Evolutionary conservation across 2,888 invertebrate genomes (phyloP), one percentile per base, ranked within the genome.

Genomic region (Slavum lentiscoides): DNA sequence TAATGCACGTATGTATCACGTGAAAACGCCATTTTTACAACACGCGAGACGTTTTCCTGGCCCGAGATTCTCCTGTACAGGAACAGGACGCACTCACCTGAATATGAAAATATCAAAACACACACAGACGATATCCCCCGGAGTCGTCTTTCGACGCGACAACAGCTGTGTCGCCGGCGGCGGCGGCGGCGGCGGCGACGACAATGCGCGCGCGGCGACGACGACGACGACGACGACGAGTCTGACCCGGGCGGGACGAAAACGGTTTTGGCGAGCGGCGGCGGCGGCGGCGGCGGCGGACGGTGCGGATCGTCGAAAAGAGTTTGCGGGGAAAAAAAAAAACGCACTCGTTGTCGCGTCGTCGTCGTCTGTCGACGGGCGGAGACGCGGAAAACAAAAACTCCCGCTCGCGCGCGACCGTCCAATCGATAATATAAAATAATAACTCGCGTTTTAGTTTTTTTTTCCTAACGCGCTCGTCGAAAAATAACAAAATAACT

Each of bases 361-460:
- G 17, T 30, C 30, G 19, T n/a, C 43, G n/a, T 3, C n/a, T 19
- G 55, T 19, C 6, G 49, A 53, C 15, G 58, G 61, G 39, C 17
- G 53, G 13, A 67, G 75, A 58, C 43, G 64, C n/a, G 53, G 76
- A 80, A 80, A 80, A 80, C 80, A 66, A 72, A 80, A 72, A 68
- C 75, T 68, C 39, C 17, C 67, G 67, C 30, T 30, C 30, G 30
- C 30, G 30, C 30, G 30, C 30, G 30, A 30, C 30, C 43, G 75
- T 59, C 58, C 75, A 76, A 76, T 76, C 75, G 30, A 30, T 30
- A 30, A 30, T 30, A 30, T 30, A 30, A n/a, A 30, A 30, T 30
- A 59, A 76, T 76, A 76, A 76, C 43, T 59, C 75, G 58, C 30
- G 67, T 76, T 68, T 68, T 76, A n/a, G 30, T 30, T 68, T 58